These are phyloP conservation scores for Ephestia elutella DNA, from an alignment of 1,140 invertebrate species.

Conservation along the genomic window DNA sequence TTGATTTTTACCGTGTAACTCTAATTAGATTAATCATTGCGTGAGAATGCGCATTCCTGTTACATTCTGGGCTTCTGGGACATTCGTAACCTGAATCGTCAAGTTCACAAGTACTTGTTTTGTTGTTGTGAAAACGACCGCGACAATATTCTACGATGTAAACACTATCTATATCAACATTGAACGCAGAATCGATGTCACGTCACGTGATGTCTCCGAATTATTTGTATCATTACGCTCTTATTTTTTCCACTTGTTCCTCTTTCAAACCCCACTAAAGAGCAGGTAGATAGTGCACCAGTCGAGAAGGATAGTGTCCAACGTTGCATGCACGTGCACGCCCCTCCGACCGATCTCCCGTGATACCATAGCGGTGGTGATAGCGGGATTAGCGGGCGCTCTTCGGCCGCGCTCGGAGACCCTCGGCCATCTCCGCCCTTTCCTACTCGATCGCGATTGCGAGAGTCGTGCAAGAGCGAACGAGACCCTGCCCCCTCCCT, in stretches of 20 bases:
- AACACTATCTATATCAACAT: no score
- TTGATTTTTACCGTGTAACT: background rate
- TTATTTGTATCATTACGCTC: background rate
- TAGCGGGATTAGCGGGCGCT: slow-evolving; percentile 48
- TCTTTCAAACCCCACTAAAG: background rate
- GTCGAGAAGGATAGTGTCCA: slow-evolving; percentile 1
- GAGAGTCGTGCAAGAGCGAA: slow-evolving; percentile 56
- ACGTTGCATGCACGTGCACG: slow-evolving; percentile 24
- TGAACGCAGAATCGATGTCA: no score
- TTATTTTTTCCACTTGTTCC: background rate
- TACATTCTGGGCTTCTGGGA: no score
- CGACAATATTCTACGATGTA: no score
- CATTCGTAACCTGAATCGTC: no score
- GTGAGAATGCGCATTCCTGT: background rate
- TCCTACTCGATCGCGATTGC: slow-evolving; percentile 43
- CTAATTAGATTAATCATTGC: background rate
- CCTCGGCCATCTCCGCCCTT: slow-evolving; percentile 42
- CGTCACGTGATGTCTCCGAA: no score
- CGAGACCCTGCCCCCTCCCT: slow-evolving; percentile 44
- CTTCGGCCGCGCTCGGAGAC: slow-evolving; percentile 32
- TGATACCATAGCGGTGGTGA: slow-evolving; percentile 35
- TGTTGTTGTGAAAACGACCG: no score
- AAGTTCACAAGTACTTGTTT: no score
- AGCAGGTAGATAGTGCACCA: slow-evolving; percentile 1
- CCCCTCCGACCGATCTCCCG: slow-evolving; percentile 17